Evolutionary conservation across 2,888 invertebrate species (phyloP).

Genomic region (Himalopsyche anomala): DNA sequence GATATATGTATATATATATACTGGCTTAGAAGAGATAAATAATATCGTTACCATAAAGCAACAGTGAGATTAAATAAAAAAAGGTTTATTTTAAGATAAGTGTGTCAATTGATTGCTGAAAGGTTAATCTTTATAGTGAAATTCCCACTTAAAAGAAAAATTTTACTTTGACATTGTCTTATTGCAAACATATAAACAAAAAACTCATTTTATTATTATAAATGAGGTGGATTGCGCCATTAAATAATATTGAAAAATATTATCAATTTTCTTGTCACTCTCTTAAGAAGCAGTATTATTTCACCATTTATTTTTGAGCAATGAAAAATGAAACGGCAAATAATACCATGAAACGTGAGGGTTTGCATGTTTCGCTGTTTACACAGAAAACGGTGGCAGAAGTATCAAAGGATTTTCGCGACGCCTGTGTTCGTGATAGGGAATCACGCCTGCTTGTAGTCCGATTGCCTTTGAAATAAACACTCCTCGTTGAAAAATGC

Average conservation of each 20-base stretch:
- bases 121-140: no score
- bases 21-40: no score
- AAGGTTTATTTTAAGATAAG: no score
- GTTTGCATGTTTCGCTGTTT: slow-evolving; percentile 60
- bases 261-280: slow-evolving; percentile 6
- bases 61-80: no score
- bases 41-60: no score
- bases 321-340: slow-evolving; percentile 44
- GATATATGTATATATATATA: no score
- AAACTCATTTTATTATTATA: no score
- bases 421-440: slow-evolving; percentile 39
- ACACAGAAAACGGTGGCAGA: slow-evolving; percentile 53
- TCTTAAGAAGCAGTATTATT: slow-evolving; percentile 6
- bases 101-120: no score
- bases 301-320: not conserved
- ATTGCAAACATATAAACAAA: no score
- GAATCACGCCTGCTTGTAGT: slow-evolving; percentile 54
- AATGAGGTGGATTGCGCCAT: not conserved
- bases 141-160: no score
- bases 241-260: not conserved
- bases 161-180: no score
- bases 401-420: slow-evolving; percentile 61
- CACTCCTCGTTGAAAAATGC: slow-evolving; percentile 58
- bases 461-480: slow-evolving; percentile 57
- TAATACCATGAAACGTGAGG: slow-evolving; percentile 62